Evolutionary conservation across 2,797 vertebrate species (phyloP).

Genomic region (Smutsia gigantea): DNA sequence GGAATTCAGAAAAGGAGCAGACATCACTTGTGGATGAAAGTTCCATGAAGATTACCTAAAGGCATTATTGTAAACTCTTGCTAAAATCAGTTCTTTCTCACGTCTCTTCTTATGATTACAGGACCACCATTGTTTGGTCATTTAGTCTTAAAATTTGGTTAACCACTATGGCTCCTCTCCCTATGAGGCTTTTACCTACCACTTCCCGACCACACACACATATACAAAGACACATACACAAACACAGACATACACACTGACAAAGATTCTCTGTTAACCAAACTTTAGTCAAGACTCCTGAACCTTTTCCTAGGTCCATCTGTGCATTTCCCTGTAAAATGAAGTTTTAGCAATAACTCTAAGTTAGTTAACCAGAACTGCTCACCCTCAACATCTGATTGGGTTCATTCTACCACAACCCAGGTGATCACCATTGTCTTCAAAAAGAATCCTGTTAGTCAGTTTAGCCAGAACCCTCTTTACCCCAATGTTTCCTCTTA

Average conservation of each 20-base stretch:
- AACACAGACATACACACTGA: background rate
- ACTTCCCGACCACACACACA: background rate
- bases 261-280: background rate
- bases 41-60: background rate
- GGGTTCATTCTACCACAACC: background rate
- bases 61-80: background rate
- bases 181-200: background rate
- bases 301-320: background rate
- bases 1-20: background rate
- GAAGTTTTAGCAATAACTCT: background rate
- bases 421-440: background rate
- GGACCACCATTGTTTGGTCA: background rate
- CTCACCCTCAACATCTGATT: background rate
- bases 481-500: background rate
- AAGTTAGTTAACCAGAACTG: background rate
- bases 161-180: background rate
- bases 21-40: background rate
- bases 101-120: background rate
- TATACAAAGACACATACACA: background rate
- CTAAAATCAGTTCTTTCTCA: constrained; percentile 16
- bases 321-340: background rate
- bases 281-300: background rate
- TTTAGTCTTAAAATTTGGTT: background rate
- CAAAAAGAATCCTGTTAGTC: background rate
- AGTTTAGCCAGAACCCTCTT: background rate